Evolutionary conservation across 2,888 invertebrate genomes (phyloP), one percentile per base, ranked within the genome.

Genomic region (Eupsilia transversa): DNA sequence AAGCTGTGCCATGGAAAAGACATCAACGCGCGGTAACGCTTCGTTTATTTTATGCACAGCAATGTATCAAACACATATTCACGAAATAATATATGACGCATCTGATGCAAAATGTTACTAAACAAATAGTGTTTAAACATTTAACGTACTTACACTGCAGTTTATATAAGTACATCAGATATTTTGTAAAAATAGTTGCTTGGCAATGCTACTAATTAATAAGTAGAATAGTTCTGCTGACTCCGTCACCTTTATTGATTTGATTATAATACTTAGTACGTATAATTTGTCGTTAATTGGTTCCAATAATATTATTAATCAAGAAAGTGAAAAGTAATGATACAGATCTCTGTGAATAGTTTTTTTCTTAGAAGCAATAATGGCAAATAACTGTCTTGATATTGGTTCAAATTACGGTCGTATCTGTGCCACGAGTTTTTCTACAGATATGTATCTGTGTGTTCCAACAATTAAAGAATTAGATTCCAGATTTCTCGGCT

Each of bases 11-110:
- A 77, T 89, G 86, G 86, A 91, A 92, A 91, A 92, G 93, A 92
- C 89, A 87, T 93, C 92, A 93, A 93, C 92, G 92, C 90, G 91
- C 87, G 76, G 46, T 54, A 46, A 10, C 33, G 0, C 3, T 20
- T 9, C 38, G 10, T 23, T 30, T 7, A 12, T 20, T 54, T 54
- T 27, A 33, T 35, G 23, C 33, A 43, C 9, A 43, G 52, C 30
- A 10, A 46, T 46, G 20, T 27, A 33, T 27, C 46, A 43, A 41
- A 64, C 33, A 54, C 41, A 57, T 64, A 64, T 70, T 23, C 46
- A 46, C 7, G 20, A 3, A 46, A 7, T 7, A 46, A 46, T 23
- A 35, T 33, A 56, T 64, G 46, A 20, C 14, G n/a, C 41, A 30
- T 38, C n/a, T 67, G n/a, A 46, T 35, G 23, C 61, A 33, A 57